Percentiles rank a stretch among this genome's conserved stretches.
phyloP scores from a whole-genome alignment of 2,113 vertebrate species.

The Tichodroma muraria region DNA sequence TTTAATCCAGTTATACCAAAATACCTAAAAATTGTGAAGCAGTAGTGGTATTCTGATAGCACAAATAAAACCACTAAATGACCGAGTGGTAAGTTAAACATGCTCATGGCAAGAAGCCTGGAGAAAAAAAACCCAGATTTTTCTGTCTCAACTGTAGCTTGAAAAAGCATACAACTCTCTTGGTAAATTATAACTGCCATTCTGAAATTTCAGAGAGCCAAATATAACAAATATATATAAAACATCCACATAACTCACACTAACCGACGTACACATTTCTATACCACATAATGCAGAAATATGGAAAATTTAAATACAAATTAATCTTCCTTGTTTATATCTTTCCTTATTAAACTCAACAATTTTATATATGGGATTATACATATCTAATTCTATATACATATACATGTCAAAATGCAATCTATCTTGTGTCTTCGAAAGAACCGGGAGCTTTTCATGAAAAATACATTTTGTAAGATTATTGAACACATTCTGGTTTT shows the following conservation, averaged over 20 bases:
- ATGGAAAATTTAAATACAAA: background rate
- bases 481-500: background rate
- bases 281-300: background rate
- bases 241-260: background rate
- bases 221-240: background rate
- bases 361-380: background rate
- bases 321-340: background rate
- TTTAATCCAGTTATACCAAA: background rate
- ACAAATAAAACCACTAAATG: background rate
- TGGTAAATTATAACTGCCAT: background rate
- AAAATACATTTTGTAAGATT: background rate
- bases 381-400: background rate
- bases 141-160: background rate
- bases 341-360: background rate
- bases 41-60: background rate
- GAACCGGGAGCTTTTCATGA: fast-evolving
- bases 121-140: background rate
- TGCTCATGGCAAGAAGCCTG: background rate
- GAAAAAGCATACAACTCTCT: background rate
- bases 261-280: background rate
- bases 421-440: background rate
- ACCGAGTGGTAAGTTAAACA: background rate
- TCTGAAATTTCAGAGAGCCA: background rate
- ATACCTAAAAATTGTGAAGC: background rate
- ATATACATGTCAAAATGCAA: background rate